Percentiles rank a stretch among this genome's conserved stretches.
Conservation (phyloP, 2,797 vertebrate species). For the Mormyrops attenuatus region DNA sequence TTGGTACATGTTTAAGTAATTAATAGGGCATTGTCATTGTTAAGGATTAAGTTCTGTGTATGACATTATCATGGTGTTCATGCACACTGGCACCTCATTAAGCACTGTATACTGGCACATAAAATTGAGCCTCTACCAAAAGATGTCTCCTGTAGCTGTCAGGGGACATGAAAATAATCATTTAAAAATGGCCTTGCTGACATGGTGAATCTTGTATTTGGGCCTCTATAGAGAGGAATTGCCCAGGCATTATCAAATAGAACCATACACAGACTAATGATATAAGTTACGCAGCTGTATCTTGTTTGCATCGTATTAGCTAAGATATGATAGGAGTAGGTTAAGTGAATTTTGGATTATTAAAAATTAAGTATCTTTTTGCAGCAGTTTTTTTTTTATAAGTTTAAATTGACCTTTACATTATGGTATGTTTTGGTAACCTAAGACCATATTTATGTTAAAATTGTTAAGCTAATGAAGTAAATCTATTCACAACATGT, state of each 20-base stretch:
- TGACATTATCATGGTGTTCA: background rate
- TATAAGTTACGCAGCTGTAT: background rate
- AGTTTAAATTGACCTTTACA: background rate
- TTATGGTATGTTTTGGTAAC: background rate
- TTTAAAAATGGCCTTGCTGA: too few relatives aligned
- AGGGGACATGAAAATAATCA: too few relatives aligned
- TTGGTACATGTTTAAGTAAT: background rate
- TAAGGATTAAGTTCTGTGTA: background rate
- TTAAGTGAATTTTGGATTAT: background rate
- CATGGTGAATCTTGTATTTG: too few relatives aligned
- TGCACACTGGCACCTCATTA: background rate
- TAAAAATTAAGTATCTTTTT: background rate
- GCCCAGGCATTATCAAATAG: background rate
- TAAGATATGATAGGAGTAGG: background rate
- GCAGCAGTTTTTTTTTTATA: background rate
- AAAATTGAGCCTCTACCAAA: background rate
- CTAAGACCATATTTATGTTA: background rate
- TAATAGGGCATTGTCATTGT: background rate
- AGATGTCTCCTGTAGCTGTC: too few relatives aligned
- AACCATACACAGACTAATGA: background rate
- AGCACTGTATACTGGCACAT: background rate
- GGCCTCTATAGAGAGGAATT: too few relatives aligned
- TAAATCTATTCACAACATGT: background rate
- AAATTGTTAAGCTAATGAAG: background rate
- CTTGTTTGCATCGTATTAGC: background rate